Conservation (phyloP, 2,888 invertebrate species). For the Anarsia innoxiella region DNA sequence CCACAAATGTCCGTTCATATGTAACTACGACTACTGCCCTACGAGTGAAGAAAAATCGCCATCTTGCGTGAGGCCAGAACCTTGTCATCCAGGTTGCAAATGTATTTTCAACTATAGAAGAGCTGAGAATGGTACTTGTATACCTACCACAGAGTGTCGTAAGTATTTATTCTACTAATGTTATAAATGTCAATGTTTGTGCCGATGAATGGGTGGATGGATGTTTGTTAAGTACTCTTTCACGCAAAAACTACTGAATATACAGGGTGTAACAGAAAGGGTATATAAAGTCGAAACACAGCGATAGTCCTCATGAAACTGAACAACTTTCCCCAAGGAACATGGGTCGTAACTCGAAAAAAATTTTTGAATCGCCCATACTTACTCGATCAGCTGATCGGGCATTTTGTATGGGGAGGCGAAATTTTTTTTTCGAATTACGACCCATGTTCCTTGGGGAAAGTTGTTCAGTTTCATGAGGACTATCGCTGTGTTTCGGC, state of each 20-base stretch:
- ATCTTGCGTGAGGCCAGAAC: conserved; percentile 11
- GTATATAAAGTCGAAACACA: neutral
- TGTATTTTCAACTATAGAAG: conserved; percentile 31
- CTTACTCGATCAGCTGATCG: no score
- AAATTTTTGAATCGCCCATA: no score
- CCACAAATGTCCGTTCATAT: conserved; percentile 13
- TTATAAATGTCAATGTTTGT: neutral
- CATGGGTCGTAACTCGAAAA: neutral
- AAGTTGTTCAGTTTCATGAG: no score
- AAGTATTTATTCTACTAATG: conserved; percentile 23
- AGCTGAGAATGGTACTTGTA: conserved; percentile 28
- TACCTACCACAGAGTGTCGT: conserved; percentile 32
- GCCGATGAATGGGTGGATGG: no score
- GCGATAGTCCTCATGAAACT: neutral
- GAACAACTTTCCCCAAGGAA: neutral
- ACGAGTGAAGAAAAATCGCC: conserved; percentile 15
- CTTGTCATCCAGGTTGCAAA: conserved; percentile 22
- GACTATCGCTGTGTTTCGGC: no score
- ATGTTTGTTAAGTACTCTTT: conserved; percentile 1
- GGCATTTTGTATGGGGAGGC: no score
- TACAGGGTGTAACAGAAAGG: neutral
- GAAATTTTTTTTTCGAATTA: no score
- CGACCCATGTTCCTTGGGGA: no score
- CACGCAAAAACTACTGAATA: neutral
- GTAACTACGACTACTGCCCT: conserved; percentile 21